Base-by-base conservation (phyloP, 1,140 invertebrate genomes). In the Microplitis demolitor region DNA sequence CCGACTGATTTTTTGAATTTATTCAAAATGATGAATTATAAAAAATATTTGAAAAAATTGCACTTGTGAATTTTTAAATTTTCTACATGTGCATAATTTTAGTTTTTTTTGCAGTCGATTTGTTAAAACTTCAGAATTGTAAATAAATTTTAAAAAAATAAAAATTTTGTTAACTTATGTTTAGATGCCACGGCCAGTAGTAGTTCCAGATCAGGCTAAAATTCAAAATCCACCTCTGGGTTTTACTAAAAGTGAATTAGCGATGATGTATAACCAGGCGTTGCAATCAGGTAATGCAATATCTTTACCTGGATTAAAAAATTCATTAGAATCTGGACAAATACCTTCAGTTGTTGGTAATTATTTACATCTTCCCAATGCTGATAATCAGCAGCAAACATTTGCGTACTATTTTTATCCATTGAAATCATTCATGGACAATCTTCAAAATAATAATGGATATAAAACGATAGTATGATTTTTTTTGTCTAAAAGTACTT, bases 401-500 rank as follows among this genome's bases (percentile, higher is more conserved):
- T 77, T 80, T 71, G 45, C 61, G 16, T 83, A 82, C 60, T 79
- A 83, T 34, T 83, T 79, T 66, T 83, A 80, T 58, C 81, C 81
- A 3, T 8, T 82, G 16, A 82, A 81, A 50, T 78, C 75, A 16
- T 78, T 82, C 35, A 74, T 78, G 66, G 77, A 76, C 35, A 79
- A 81, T 14, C 33, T 82, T 9, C 79, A 76, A n/a, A 75, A 77
- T 31, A 68, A 78, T 56, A 73, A 80, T 54, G 71, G 69, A 4
- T 66, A 76, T 45, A 58, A 35, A 35, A 73, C 56, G n/a, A 63
- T 54, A 16, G 60, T 69, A 58, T 56, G 31, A 39, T 3, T 60
- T 6, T n/a, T 37, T 60, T 34, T 31, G 24, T 34, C 5, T 51
- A n/a, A 64, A 11, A 34, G 4, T 24, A n/a, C 2, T 63, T 51